Percentiles rank a stretch among this genome's conserved stretches.
Conservation (phyloP, 2,113 vertebrate species). For the Lamprologus tigripictilis region DNA sequence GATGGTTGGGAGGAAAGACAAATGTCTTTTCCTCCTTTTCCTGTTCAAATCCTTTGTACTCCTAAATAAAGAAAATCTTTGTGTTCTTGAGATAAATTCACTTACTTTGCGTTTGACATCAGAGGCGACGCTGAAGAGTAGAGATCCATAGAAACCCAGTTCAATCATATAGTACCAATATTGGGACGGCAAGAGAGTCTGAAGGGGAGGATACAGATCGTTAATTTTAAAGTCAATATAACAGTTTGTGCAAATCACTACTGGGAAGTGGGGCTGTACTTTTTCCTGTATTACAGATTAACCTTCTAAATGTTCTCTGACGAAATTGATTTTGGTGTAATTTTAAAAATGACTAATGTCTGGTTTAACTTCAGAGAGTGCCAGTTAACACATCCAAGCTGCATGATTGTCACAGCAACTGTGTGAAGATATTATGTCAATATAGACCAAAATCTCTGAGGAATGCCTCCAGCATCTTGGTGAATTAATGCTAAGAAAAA, state of each 20-base stretch:
- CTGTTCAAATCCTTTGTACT: not conserved
- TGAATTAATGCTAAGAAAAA: not conserved
- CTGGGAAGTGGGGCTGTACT: not conserved
- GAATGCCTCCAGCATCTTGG: not conserved
- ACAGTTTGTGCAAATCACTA: not conserved
- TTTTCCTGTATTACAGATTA: not conserved
- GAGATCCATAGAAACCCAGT: slow-evolving; percentile 87
- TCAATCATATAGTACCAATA: slow-evolving; percentile 98
- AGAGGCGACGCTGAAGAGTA: slow-evolving; percentile 90
- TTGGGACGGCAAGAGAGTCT: slow-evolving; percentile 82
- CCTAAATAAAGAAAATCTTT: not conserved
- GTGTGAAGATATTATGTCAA: not conserved
- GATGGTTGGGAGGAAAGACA: not conserved
- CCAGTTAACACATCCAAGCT: not conserved
- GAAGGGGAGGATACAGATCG: not conserved
- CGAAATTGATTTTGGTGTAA: not conserved
- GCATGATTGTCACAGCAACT: not conserved
- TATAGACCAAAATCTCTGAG: not conserved
- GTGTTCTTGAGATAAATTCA: not conserved
- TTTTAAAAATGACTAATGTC: not conserved
- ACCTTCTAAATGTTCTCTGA: not conserved
- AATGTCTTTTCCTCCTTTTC: not conserved
- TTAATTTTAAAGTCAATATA: not conserved
- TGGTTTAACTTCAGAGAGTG: not conserved
- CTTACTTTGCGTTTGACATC: slow-evolving; percentile 93